These are phyloP conservation scores for Diachasma alloeum DNA, from an alignment of 1,140 invertebrate genomes.

Conservation along the genomic window DNA sequence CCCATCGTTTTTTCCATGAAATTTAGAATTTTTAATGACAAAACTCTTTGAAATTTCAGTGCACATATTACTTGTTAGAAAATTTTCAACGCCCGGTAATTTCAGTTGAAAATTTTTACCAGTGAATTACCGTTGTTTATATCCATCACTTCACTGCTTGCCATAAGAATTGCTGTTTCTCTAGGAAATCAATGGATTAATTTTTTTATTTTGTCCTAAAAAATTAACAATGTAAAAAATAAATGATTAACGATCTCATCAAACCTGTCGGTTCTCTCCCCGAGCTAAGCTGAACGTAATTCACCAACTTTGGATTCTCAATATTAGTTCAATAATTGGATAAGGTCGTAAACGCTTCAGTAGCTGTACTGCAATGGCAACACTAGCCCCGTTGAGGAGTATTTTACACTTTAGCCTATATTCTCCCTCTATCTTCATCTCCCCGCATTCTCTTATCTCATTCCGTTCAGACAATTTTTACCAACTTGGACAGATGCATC, in stretches of 20 bases:
- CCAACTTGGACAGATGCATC: background rate
- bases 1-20: too few species aligned
- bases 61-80: too few species aligned
- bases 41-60: too few species aligned
- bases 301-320: slow-evolving; percentile 18
- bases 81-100: too few species aligned
- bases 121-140: too few species aligned
- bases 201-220: too few species aligned
- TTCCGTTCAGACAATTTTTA: background rate
- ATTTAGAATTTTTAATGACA: too few species aligned
- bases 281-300: background rate
- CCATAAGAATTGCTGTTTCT: too few species aligned
- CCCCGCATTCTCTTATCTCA: background rate
- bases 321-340: slow-evolving; percentile 53
- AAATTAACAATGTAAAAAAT: too few species aligned
- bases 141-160: too few species aligned
- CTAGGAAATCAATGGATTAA: too few species aligned
- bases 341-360: slow-evolving; percentile 45
- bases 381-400: slow-evolving; percentile 26
- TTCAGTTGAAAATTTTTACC: too few species aligned
- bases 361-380: slow-evolving; percentile 28
- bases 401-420: slow-evolving; percentile 21
- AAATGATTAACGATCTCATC: background rate
- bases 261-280: background rate
- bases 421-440: slow-evolving; percentile 24